phyloP scores from a whole-genome alignment of 2,113 vertebrate species.

The Leptosomus discolor region DNA sequence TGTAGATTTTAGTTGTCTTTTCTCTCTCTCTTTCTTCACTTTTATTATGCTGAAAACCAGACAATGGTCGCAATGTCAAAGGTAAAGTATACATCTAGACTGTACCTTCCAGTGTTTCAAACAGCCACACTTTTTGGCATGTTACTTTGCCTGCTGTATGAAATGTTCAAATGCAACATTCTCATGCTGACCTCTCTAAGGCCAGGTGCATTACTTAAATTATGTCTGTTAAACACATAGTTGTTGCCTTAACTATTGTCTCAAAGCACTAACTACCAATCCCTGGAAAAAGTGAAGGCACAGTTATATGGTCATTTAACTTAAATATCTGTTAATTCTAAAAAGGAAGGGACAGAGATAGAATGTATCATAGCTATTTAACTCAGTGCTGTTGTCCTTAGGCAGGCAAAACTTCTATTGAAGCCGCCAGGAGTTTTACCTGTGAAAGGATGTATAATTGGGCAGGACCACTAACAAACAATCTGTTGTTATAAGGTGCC shows the following conservation, averaged over 20 bases:
- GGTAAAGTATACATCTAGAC: conserved; percentile 82
- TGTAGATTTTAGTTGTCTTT: conserved; percentile 72
- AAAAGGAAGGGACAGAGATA: conserved; percentile 1
- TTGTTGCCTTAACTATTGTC: conserved; percentile 4
- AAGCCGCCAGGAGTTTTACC: neutral
- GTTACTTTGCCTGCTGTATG: conserved; percentile 77
- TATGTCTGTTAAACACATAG: conserved; percentile 35
- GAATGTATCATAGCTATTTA: neutral
- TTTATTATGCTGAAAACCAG: conserved; percentile 82
- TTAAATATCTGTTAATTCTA: neutral
- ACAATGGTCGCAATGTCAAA: conserved; percentile 95
- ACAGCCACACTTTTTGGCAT: conserved; percentile 71
- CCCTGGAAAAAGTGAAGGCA: conserved; percentile 45
- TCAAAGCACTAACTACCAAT: neutral
- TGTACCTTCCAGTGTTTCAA: conserved; percentile 43
- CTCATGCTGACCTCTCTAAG: conserved; percentile 54
- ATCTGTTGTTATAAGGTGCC: neutral
- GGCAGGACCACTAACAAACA: neutral
- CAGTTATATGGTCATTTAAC: neutral
- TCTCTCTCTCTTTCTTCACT: conserved; percentile 70
- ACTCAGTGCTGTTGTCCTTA: neutral
- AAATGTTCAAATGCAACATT: conserved; percentile 69
- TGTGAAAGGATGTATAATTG: neutral
- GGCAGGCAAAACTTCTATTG: conserved; percentile 5
- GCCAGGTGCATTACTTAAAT: conserved; percentile 41